Conservation (phyloP, 2,113 vertebrate species). For the Scophthalmus maximus region DNA sequence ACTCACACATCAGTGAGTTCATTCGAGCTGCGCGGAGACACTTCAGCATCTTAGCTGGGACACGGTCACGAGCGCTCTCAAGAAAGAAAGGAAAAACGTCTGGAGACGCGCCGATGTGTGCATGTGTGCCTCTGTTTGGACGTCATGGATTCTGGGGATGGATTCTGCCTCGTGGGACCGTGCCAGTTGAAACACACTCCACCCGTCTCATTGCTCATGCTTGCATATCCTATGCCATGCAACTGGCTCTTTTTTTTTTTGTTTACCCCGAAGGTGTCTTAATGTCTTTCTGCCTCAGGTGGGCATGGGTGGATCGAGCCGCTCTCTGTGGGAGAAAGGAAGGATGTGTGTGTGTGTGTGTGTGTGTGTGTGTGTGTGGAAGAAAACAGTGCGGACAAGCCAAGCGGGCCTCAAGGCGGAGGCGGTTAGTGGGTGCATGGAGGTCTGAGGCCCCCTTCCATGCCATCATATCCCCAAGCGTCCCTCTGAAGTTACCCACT, state of each 20-base stretch:
- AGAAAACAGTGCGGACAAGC: conserved; percentile 2
- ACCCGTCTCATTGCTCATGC: conserved; percentile 7
- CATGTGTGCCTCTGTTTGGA: conserved; percentile 3
- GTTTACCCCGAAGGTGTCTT: too few species aligned
- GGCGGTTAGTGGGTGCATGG: conserved; percentile 12
- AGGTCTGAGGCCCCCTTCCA: conserved; percentile 27
- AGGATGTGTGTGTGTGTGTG: conserved; percentile 23
- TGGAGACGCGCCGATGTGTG: conserved; percentile 4
- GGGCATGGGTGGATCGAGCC: conserved; percentile 8
- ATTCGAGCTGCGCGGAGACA: conserved; percentile 1
- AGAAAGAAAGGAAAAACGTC: neutral
- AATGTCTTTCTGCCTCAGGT: conserved; percentile 10
- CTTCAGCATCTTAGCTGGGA: conserved; percentile 11
- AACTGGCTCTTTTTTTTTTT: too few species aligned
- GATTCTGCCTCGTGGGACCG: conserved; percentile 5
- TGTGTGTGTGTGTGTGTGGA: neutral
- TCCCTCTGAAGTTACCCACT: conserved; percentile 65
- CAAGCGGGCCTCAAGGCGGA: conserved; percentile 2
- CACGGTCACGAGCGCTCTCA: neutral
- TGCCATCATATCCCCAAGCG: conserved; percentile 44
- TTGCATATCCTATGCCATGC: conserved; percentile 6
- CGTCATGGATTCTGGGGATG: conserved; percentile 38
- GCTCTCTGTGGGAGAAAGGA: conserved; percentile 29
- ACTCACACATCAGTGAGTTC: conserved; percentile 18
- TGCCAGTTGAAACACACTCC: neutral